phyloP scores from a whole-genome alignment of 2,113 vertebrate species.

The Dicrurus megarhynchus region DNA sequence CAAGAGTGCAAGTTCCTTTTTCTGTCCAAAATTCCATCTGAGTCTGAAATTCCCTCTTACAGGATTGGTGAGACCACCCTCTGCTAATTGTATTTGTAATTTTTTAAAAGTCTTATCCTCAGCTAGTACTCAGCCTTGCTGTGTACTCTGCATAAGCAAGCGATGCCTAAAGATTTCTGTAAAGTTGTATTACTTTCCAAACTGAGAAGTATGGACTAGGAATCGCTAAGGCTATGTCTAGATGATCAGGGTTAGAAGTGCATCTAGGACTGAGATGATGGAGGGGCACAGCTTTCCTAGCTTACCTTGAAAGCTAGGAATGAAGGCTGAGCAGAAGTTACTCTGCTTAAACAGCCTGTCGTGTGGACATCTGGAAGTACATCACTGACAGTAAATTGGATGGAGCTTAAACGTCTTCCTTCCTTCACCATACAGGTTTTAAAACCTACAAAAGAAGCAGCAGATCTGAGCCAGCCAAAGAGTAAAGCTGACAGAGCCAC shows the following conservation, averaged over 20 bases:
- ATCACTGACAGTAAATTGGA: neutral
- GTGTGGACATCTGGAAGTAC: neutral
- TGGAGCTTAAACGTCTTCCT: neutral
- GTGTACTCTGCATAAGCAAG: neutral
- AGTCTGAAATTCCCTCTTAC: neutral
- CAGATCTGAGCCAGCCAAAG: neutral
- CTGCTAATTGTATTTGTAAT: neutral
- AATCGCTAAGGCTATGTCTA: neutral
- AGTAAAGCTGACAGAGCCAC: neutral
- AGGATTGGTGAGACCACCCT: neutral
- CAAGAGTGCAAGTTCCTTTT: neutral
- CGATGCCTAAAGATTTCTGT: neutral
- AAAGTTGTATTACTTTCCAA: neutral
- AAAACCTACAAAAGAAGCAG: neutral
- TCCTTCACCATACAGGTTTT: neutral
- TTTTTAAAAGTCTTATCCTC: neutral
- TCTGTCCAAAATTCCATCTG: neutral
- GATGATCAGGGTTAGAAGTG: neutral
- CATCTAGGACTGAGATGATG: neutral
- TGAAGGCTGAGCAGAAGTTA: neutral
- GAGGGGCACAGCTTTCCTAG: neutral
- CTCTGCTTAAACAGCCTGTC: neutral
- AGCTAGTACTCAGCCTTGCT: neutral
- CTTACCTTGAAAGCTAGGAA: neutral
- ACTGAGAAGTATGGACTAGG: neutral